phyloP scores from a whole-genome alignment of 2,113 vertebrate genomes.

The Thermophis baileyi region DNA sequence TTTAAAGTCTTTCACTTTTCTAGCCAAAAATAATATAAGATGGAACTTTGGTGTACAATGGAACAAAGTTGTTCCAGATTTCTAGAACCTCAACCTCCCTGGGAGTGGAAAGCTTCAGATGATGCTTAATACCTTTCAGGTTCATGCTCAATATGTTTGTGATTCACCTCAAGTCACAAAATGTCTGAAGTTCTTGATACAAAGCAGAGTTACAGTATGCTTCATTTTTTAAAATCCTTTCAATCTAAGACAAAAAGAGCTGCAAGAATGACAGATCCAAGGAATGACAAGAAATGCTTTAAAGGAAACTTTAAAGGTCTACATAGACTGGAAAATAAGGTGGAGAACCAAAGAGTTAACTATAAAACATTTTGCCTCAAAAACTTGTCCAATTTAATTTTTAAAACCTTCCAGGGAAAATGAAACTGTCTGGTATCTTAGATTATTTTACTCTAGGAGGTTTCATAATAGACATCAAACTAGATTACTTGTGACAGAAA shows the following conservation, averaged over 20 bases:
- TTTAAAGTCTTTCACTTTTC: not conserved
- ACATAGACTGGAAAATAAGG: constrained; percentile 60
- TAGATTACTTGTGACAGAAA: constrained; percentile 73
- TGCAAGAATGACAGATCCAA: constrained; percentile 67
- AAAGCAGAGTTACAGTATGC: constrained; percentile 25
- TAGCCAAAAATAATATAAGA: not conserved
- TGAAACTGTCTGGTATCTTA: constrained; percentile 72
- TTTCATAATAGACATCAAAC: constrained; percentile 66
- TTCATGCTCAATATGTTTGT: not conserved
- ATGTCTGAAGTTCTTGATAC: constrained; percentile 43
- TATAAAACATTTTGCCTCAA: constrained; percentile 72
- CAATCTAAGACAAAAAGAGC: constrained; percentile 52
- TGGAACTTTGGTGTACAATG: not conserved
- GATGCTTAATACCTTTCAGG: not conserved
- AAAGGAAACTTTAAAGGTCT: constrained; percentile 69
- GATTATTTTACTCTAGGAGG: constrained; percentile 69
- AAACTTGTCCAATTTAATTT: constrained; percentile 79
- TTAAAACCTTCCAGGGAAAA: constrained; percentile 70
- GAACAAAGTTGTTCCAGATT: not conserved
- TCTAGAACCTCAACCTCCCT: not conserved
- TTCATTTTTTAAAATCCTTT: constrained; percentile 59
- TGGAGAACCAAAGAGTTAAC: constrained; percentile 64
- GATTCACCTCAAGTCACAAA: not conserved
- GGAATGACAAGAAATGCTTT: constrained; percentile 71
- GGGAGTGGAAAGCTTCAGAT: not conserved